A percentile compares a stretch with the other conserved stretches of the same genome.
Evolutionary conservation across 2,888 invertebrate genomes (phyloP).

Genomic region (Ochropleura leucogaster): DNA sequence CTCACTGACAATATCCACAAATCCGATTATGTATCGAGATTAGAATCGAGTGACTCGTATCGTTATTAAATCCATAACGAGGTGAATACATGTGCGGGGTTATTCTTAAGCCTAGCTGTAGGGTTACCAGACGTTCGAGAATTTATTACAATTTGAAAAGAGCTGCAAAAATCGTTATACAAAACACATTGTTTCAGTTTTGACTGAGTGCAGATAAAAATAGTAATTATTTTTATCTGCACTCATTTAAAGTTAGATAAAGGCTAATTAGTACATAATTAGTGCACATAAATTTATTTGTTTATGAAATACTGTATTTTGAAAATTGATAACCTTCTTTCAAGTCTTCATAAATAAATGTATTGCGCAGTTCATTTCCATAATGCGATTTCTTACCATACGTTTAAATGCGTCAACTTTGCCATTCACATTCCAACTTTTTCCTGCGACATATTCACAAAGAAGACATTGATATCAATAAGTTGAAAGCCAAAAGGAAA

Average conservation of each 20-base stretch:
- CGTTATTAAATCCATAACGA: constrained; percentile 70
- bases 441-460: constrained; percentile 4
- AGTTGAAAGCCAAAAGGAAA: constrained; percentile 43
- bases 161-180: neutral
- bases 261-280: neutral
- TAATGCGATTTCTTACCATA: constrained; percentile 12
- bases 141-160: constrained; percentile 12
- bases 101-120: constrained; percentile 43
- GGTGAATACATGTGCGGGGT: constrained; percentile 51
- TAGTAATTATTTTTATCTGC: neutral
- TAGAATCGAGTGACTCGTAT: constrained; percentile 65
- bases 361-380: constrained; percentile 4
- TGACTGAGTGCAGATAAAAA: neutral
- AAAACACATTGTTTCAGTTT: neutral
- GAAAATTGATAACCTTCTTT: constrained; percentile 18
- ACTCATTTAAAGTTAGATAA: too few species aligned
- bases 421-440: constrained; percentile 20
- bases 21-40: constrained; percentile 69
- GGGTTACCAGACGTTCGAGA: constrained; percentile 49
- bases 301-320: constrained; percentile 6
- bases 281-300: constrained; percentile 7
- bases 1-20: constrained; percentile 69
- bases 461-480: constrained; percentile 55
- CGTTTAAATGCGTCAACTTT: constrained; percentile 18
- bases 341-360: neutral